phyloP scores from a whole-genome alignment of 2,797 vertebrate genomes.

The Tenualosa thibaudeaui region DNA sequence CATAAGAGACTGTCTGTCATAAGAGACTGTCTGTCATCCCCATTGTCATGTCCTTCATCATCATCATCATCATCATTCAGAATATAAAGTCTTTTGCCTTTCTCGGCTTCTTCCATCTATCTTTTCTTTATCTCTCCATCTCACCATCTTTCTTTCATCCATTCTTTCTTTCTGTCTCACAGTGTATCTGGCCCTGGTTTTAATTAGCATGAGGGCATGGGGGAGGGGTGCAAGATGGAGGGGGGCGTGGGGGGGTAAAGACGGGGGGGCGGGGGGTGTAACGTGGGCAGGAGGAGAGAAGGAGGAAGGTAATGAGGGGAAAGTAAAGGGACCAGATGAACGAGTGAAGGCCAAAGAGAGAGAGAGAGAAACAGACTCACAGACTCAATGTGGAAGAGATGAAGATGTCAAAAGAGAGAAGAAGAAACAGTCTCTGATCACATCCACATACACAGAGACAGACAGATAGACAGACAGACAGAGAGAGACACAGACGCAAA shows the following conservation, averaged over 20 bases:
- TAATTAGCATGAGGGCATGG: not conserved
- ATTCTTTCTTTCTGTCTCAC: not conserved
- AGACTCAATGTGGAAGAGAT: not conserved
- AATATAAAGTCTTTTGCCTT: not conserved
- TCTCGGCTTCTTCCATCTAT: not conserved
- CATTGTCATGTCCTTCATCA: not conserved
- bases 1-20: not conserved
- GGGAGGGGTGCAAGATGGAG: not conserved
- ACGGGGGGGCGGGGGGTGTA: not conserved
- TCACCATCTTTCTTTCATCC: not conserved
- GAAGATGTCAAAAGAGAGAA: not conserved
- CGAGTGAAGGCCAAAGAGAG: not conserved
- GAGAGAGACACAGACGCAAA: not conserved
- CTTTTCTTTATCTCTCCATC: slow-evolving; percentile 19
- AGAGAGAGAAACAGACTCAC: not conserved
- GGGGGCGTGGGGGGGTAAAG: not conserved
- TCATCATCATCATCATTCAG: not conserved
- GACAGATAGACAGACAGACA: not conserved
- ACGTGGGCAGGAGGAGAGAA: not conserved
- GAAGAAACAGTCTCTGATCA: not conserved
- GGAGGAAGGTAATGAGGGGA: not conserved
- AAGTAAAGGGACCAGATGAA: not conserved
- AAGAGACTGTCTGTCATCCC: not conserved
- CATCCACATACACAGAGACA: not conserved
- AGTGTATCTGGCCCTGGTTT: not conserved